Evolutionary conservation across 2,888 invertebrate species (phyloP).

Genomic region (Frankliniella fusca): DNA sequence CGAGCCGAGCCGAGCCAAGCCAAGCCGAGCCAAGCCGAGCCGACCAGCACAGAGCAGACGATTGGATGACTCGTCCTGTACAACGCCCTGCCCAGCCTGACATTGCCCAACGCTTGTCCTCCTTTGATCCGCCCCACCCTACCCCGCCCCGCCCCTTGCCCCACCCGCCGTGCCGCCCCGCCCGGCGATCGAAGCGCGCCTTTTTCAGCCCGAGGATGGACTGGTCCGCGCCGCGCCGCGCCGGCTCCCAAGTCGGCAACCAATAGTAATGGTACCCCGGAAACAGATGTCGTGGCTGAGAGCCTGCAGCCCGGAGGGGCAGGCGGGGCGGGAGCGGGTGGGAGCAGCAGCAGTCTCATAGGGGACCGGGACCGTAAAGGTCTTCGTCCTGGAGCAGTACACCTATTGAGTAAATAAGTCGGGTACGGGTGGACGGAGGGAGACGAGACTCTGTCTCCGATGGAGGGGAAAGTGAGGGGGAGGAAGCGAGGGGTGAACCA

Average conservation of each 20-base stretch:
- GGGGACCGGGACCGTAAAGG: too few relatives aligned
- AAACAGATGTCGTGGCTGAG: too few relatives aligned
- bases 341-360: too few relatives aligned
- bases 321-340: too few relatives aligned
- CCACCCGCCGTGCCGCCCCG: background rate
- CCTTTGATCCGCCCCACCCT: background rate
- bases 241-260: background rate
- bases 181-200: background rate
- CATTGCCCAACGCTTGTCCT: slow-evolving; percentile 5
- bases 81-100: background rate
- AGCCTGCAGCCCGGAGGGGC: too few relatives aligned
- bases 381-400: too few relatives aligned
- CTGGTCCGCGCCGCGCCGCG: background rate
- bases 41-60: background rate
- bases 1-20: background rate
- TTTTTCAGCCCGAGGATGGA: background rate
- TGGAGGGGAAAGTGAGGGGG: too few relatives aligned
- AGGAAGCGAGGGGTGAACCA: too few relatives aligned
- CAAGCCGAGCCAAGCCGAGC: background rate
- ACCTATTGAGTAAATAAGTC: too few relatives aligned
- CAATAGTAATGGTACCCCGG: too few relatives aligned
- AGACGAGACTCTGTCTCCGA: too few relatives aligned
- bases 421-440: too few relatives aligned
- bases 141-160: background rate
- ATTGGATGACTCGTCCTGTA: background rate